These are phyloP conservation scores for Hypena proboscidalis DNA, from an alignment of 2,888 invertebrate species.

Conservation along the genomic window DNA sequence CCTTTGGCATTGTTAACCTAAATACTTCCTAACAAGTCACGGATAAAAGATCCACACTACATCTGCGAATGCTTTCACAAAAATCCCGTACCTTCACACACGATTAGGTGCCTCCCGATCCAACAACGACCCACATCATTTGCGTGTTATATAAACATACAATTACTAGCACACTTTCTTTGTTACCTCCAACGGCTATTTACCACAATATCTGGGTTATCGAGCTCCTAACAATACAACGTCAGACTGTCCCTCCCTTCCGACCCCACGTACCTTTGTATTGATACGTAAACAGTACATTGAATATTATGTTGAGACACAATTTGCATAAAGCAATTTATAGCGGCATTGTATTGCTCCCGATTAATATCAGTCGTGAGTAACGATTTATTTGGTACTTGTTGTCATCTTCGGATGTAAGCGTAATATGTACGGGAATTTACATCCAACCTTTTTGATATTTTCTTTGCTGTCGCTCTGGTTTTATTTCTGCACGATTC, in stretches of 20 bases:
- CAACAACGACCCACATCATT: constrained; percentile 43
- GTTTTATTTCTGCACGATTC: constrained; percentile 12
- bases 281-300: constrained; percentile 52
- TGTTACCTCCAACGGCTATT: constrained; percentile 48
- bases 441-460: constrained; percentile 9
- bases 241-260: constrained; percentile 58
- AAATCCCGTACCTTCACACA: constrained; percentile 37
- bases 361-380: constrained; percentile 34
- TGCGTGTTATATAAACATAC: constrained; percentile 42
- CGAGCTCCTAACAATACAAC: constrained; percentile 58
- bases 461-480: constrained; percentile 5
- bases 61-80: constrained; percentile 18
- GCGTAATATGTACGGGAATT: constrained; percentile 13
- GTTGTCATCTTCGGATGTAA: constrained; percentile 15
- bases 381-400: constrained; percentile 29
- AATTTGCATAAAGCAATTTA: constrained; percentile 56
- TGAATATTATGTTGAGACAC: constrained; percentile 52
- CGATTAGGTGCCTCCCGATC: constrained; percentile 37
- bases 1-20: too few relatives aligned
- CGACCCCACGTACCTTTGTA: constrained; percentile 47
- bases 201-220: constrained; percentile 65
- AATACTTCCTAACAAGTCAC: constrained; percentile 23
- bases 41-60: constrained; percentile 2
- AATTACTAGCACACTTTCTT: constrained; percentile 45
- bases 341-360: constrained; percentile 37